Conservation (phyloP, 2,888 invertebrate species). For the Syritta pipiens region DNA sequence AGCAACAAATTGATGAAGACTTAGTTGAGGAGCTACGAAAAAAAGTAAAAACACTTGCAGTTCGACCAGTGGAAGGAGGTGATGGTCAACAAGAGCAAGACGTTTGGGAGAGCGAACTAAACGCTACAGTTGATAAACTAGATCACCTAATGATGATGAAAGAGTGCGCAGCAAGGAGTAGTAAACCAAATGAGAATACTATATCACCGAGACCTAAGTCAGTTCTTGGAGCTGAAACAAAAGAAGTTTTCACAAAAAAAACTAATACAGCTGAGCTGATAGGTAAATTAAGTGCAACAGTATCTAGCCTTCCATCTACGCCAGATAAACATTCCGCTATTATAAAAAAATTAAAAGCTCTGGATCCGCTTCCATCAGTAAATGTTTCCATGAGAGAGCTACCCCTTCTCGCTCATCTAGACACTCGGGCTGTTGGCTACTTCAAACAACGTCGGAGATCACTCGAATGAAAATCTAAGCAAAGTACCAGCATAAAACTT, state of each 20-base stretch:
- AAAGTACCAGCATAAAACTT: too few relatives aligned
- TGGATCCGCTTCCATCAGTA: conserved; percentile 77
- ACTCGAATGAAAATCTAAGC: conserved; percentile 53
- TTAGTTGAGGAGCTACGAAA: conserved; percentile 85
- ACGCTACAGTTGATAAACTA: conserved; percentile 88
- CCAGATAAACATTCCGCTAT: conserved; percentile 75
- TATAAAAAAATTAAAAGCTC: conserved; percentile 76
- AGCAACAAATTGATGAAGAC: conserved; percentile 76
- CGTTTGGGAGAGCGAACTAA: conserved; percentile 88
- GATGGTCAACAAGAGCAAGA: conserved; percentile 83
- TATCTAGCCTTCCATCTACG: conserved; percentile 76
- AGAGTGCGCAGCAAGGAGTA: conserved; percentile 77
- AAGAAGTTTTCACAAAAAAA: conserved; percentile 71
- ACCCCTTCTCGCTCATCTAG: conserved; percentile 77
- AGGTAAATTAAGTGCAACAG: conserved; percentile 25
- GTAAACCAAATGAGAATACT: conserved; percentile 24
- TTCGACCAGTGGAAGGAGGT: conserved; percentile 87
- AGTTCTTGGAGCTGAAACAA: conserved; percentile 63
- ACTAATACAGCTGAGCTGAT: conserved; percentile 23
- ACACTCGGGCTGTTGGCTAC: conserved; percentile 69
- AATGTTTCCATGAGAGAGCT: conserved; percentile 79
- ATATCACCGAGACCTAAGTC: conserved; percentile 28
- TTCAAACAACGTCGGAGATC: conserved; percentile 70
- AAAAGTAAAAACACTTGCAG: conserved; percentile 86
- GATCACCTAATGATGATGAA: conserved; percentile 86